A percentile compares a stretch with the other conserved stretches of the same genome.
Evolutionary conservation across 2,113 vertebrate species (phyloP).

Genomic region (Elaphurus davidianus): DNA sequence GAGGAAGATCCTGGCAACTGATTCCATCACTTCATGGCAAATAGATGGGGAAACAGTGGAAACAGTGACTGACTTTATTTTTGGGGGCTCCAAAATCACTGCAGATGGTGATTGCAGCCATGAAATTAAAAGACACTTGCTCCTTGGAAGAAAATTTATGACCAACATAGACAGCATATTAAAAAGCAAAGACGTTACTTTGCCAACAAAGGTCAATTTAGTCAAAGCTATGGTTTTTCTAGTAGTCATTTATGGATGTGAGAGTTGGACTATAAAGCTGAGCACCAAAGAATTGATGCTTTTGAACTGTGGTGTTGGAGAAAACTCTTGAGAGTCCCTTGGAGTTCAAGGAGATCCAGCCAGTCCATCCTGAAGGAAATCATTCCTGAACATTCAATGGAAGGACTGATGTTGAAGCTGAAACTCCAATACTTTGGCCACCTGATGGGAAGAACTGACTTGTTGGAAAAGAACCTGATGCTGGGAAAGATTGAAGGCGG

Average conservation of each 20-base stretch:
- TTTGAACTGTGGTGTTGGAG: background rate
- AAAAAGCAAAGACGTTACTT: background rate
- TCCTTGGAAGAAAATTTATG: background rate
- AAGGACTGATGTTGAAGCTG: background rate
- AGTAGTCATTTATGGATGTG: background rate
- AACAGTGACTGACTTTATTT: background rate
- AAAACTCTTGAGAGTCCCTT: background rate
- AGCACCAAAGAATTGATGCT: background rate
- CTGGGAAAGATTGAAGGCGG: accelerated
- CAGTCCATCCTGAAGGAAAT: background rate
- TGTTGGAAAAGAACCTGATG: background rate
- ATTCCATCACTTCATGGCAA: background rate
- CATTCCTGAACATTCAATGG: background rate
- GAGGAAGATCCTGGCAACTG: background rate
- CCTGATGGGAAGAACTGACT: background rate
- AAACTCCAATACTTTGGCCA: background rate
- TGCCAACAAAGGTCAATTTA: background rate
- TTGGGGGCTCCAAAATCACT: background rate
- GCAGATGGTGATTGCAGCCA: background rate
- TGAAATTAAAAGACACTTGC: background rate
- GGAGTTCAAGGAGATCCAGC: background rate
- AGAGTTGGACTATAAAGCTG: background rate
- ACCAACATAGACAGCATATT: background rate
- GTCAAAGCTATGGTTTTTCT: background rate
- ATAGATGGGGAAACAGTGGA: background rate